Conservation (phyloP, 2,797 vertebrate species). For the Simalia tracyae region DNA sequence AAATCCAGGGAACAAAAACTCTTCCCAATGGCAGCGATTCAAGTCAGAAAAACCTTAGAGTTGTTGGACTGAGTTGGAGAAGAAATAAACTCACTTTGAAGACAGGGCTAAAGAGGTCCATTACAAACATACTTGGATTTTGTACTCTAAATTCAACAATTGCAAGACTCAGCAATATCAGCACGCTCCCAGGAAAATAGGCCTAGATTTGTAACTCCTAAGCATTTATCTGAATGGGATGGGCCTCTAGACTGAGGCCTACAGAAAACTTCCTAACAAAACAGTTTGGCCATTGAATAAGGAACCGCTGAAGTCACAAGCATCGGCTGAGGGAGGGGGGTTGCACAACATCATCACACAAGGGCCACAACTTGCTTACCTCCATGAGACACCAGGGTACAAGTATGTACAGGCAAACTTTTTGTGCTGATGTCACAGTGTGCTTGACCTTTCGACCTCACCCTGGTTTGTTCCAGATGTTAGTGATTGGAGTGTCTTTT, state of each 20-base stretch:
- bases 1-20: neutral
- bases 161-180: neutral
- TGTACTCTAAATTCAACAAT: neutral
- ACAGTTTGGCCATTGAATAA: neutral
- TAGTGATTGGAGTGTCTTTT: neutral
- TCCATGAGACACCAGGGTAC: neutral
- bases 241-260: neutral
- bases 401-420: neutral
- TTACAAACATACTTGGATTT: neutral
- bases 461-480: neutral
- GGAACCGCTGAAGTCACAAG: too few relatives aligned
- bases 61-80: neutral
- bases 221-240: neutral
- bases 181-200: neutral
- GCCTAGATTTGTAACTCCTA: neutral
- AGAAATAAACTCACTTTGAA: neutral
- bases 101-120: neutral
- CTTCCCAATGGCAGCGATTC: neutral
- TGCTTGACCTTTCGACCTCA: neutral
- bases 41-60: neutral
- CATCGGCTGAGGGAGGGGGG: too few relatives aligned
- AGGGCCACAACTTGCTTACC: neutral
- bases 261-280: neutral
- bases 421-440: neutral
- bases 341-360: neutral